Percentiles rank a stretch among this genome's conserved stretches.
phyloP scores from a whole-genome alignment of 2,113 vertebrate genomes.

The Grammatotria lemairii region DNA sequence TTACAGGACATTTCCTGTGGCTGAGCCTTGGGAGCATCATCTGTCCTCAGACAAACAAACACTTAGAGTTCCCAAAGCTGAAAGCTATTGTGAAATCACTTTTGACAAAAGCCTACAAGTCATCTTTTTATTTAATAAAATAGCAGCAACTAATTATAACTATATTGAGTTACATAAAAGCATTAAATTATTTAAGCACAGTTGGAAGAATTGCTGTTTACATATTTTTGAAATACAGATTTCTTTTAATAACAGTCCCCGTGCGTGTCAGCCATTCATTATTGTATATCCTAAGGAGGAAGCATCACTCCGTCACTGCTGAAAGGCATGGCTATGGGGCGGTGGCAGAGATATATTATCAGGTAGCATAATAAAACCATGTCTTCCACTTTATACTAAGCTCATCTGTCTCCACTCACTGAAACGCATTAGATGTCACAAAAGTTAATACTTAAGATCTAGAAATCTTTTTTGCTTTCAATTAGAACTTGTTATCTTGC shows the following conservation, averaged over 20 bases:
- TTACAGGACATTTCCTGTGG: constrained; percentile 72
- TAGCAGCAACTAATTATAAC: neutral
- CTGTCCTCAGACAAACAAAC: constrained; percentile 64
- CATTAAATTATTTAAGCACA: neutral
- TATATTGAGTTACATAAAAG: neutral
- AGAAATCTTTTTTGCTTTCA: neutral
- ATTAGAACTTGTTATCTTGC: neutral
- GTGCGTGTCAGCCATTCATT: constrained; percentile 33
- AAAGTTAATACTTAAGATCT: neutral
- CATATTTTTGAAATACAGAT: neutral
- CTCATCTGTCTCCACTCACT: neutral
- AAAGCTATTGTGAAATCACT: neutral
- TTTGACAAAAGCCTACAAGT: neutral
- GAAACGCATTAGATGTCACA: neutral
- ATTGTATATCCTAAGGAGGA: neutral
- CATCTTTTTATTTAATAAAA: neutral
- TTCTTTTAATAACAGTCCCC: neutral
- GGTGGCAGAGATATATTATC: neutral
- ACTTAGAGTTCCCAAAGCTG: constrained; percentile 35
- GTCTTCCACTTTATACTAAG: neutral
- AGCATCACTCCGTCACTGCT: neutral
- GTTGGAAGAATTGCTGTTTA: neutral
- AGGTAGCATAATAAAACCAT: neutral
- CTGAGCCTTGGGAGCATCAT: constrained; percentile 61
- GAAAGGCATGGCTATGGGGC: neutral